These are phyloP conservation scores for Siniperca chuatsi DNA, from an alignment of 2,113 vertebrate species.

Conservation along the genomic window DNA sequence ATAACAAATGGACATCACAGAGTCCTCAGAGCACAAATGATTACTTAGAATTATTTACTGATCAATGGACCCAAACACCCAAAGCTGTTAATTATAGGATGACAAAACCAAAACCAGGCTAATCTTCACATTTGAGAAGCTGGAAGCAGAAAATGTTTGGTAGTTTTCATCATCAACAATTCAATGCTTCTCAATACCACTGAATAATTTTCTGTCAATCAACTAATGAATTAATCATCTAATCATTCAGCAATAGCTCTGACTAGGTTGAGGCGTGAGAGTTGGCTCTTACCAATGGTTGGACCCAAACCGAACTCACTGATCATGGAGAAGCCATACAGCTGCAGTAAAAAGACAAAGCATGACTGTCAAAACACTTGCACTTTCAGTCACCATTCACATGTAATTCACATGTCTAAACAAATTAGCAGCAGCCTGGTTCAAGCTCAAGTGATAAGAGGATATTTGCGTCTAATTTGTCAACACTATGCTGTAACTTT, in stretches of 20 bases:
- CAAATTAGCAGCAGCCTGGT: not conserved
- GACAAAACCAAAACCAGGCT: not conserved
- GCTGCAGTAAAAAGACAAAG: conserved; percentile 80
- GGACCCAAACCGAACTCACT: conserved; percentile 88
- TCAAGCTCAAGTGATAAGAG: not conserved
- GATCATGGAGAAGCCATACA: conserved; percentile 92
- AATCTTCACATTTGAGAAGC: not conserved
- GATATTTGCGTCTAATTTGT: not conserved
- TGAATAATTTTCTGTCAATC: not conserved
- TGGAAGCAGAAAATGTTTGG: not conserved
- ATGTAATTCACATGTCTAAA: not conserved
- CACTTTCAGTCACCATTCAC: not conserved
- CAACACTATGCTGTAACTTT: not conserved
- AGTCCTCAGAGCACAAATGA: too few relatives aligned
- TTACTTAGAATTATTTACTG: too few relatives aligned
- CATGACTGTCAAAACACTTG: not conserved
- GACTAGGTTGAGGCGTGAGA: not conserved
- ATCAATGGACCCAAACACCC: not conserved
- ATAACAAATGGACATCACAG: too few relatives aligned
- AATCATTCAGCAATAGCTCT: not conserved
- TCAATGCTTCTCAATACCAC: not conserved
- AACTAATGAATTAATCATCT: not conserved
- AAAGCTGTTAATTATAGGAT: not conserved
- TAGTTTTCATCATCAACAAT: not conserved
- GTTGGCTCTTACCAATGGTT: conserved; percentile 86